Conservation (phyloP, 2,113 vertebrate genomes). For the Entomyzon cyanotis region DNA sequence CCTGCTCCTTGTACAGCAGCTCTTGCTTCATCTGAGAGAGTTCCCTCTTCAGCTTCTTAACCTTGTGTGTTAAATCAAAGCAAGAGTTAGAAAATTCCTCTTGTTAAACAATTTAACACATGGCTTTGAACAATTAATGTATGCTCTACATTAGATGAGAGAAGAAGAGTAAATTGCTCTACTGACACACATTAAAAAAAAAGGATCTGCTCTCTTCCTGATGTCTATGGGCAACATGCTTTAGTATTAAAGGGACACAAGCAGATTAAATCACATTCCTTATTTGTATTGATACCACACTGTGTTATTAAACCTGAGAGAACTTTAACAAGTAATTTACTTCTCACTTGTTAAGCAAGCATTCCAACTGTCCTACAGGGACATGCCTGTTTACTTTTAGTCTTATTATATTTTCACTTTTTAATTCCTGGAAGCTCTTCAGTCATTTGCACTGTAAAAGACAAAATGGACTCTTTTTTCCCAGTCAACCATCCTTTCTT, state of each 20-base stretch:
- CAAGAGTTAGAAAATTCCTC: constrained; percentile 44
- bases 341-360: constrained; percentile 47
- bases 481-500: not conserved
- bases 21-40: constrained; percentile 88
- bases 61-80: constrained; percentile 74
- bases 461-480: not conserved
- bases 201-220: constrained; percentile 31
- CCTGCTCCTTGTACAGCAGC: constrained; percentile 85
- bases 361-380: constrained; percentile 48
- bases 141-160: not conserved
- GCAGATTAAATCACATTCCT: constrained; percentile 65
- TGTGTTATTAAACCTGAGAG: constrained; percentile 70
- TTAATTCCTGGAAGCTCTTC: constrained; percentile 26
- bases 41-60: constrained; percentile 85
- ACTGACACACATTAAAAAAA: constrained; percentile 40
- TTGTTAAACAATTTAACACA: not conserved
- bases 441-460: not conserved
- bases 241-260: constrained; percentile 35
- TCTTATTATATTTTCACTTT: constrained; percentile 31
- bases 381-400: constrained; percentile 19
- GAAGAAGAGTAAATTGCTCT: constrained; percentile 33
- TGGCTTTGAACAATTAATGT: constrained; percentile 48
- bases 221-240: constrained; percentile 38
- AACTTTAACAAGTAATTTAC: constrained; percentile 64
- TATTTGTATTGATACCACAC: constrained; percentile 60